Percentiles rank a stretch among this genome's conserved stretches.
phyloP scores from a whole-genome alignment of 2,113 vertebrate species.

The Chloebia gouldiae region DNA sequence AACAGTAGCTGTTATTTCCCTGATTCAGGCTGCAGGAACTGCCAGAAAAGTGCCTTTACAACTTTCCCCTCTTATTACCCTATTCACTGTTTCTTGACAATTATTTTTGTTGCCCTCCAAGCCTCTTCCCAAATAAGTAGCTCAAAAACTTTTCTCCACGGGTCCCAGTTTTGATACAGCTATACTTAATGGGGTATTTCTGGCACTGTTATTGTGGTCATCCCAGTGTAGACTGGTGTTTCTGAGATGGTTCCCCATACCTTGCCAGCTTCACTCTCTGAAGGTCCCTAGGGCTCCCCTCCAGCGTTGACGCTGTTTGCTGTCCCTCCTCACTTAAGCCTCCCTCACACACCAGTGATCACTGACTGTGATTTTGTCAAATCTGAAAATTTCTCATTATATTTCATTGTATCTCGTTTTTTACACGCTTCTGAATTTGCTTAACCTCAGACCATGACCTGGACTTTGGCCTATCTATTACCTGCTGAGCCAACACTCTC shows the following conservation, averaged over 20 bases:
- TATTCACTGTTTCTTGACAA: background rate
- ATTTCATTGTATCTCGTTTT: background rate
- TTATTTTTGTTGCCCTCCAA: background rate
- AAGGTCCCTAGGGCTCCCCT: background rate
- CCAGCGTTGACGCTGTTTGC: fast-evolving
- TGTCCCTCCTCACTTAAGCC: fast-evolving
- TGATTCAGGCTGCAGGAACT: background rate
- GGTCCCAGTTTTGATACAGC: background rate
- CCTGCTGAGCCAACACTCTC: background rate
- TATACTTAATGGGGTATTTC: background rate
- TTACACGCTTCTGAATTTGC: background rate
- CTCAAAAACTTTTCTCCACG: background rate
- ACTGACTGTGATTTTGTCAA: background rate
- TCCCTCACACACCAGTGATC: background rate
- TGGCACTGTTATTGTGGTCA: background rate
- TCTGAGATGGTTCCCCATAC: background rate
- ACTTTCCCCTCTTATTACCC: background rate
- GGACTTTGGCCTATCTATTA: background rate
- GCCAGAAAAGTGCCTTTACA: background rate
- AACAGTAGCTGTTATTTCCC: background rate
- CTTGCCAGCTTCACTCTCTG: background rate
- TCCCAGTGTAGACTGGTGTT: background rate
- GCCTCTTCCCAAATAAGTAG: background rate
- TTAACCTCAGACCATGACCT: background rate
- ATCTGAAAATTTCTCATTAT: background rate